These are phyloP conservation scores for Tapera naevia DNA, from an alignment of 2,797 vertebrate species.

Conservation along the genomic window DNA sequence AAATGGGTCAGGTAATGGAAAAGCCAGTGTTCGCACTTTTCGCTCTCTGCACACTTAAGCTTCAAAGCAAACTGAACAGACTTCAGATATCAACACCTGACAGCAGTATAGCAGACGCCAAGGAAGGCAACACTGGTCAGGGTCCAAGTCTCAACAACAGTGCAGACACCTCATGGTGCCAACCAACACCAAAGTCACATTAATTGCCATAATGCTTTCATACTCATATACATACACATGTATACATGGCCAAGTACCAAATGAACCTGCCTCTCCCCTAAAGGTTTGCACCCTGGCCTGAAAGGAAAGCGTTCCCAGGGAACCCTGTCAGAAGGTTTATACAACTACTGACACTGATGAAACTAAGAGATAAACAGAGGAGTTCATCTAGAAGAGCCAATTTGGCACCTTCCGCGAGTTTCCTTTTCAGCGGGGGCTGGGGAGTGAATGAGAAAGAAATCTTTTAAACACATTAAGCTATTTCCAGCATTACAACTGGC, in stretches of 20 bases:
- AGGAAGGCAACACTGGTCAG: neutral
- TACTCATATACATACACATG: neutral
- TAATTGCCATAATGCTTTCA: neutral
- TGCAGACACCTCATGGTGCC: neutral
- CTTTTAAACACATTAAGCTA: slow-evolving; percentile 16
- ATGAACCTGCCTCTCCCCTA: neutral
- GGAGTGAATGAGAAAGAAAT: neutral
- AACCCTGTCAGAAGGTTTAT: neutral
- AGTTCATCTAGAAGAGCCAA: slow-evolving; percentile 15
- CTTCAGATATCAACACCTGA: neutral
- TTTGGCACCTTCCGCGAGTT: neutral
- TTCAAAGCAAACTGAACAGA: neutral
- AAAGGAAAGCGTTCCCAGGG: neutral
- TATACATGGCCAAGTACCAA: neutral
- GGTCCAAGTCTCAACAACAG: neutral
- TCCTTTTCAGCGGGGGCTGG: too few species aligned
- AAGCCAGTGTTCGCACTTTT: neutral
- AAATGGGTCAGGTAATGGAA: neutral
- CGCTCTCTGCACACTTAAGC: neutral
- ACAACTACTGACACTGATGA: slow-evolving; percentile 5
- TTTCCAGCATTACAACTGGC: neutral
- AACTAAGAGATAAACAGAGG: slow-evolving; percentile 25
- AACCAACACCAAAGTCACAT: neutral
- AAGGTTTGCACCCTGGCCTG: neutral
- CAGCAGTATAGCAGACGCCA: neutral